A percentile compares a stretch with the other conserved stretches of the same genome.
These are phyloP conservation scores for Crypturellus undulatus DNA, from an alignment of 2,113 vertebrate species.

Conservation along the genomic window DNA sequence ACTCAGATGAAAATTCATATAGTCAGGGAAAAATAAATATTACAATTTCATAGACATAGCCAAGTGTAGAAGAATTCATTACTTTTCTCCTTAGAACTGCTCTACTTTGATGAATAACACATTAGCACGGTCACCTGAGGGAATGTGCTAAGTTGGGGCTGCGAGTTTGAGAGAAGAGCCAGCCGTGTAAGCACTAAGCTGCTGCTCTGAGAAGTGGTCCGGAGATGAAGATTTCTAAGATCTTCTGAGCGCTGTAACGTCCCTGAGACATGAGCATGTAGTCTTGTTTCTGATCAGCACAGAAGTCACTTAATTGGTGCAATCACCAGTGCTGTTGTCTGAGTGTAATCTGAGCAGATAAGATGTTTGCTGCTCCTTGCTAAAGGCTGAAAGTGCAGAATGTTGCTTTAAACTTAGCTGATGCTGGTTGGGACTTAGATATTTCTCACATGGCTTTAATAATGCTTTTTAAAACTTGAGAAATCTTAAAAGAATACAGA, in stretches of 20 bases:
- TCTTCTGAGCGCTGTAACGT: not conserved
- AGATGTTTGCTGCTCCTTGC: not conserved
- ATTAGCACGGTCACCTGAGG: not conserved
- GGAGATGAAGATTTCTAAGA: not conserved
- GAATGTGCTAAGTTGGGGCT: not conserved
- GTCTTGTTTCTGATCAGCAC: not conserved
- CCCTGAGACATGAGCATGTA: not conserved
- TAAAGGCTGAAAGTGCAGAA: not conserved
- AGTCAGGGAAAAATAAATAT: constrained; percentile 20
- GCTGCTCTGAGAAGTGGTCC: not conserved
- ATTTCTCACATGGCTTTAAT: not conserved
- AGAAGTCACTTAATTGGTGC: not conserved
- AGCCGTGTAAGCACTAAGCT: not conserved
- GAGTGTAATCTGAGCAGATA: not conserved
- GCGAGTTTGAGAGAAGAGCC: not conserved
- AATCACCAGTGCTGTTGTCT: not conserved
- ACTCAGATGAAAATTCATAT: not conserved
- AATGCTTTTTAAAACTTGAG: not conserved
- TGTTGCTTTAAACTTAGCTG: not conserved
- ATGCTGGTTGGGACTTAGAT: not conserved
- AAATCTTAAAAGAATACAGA: not conserved
- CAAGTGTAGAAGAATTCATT: constrained; percentile 2
- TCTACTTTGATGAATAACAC: constrained; percentile 18
- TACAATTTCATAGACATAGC: not conserved
- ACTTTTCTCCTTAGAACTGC: not conserved